phyloP scores from a whole-genome alignment of 2,888 invertebrate species.

The Mythimna loreyi region DNA sequence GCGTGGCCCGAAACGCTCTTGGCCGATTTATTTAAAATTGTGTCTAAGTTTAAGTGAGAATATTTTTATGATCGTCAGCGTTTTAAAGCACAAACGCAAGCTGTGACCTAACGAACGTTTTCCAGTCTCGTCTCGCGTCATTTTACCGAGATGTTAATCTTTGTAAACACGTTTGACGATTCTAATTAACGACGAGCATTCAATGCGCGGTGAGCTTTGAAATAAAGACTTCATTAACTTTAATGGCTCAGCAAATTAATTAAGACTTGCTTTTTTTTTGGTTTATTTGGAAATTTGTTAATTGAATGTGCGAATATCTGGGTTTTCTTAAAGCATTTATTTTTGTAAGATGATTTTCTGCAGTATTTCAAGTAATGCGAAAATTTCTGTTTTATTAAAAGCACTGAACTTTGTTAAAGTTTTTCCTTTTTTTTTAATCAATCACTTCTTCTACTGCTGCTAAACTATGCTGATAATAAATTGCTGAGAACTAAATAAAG shows the following conservation, averaged over 20 bases:
- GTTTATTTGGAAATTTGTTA: not conserved
- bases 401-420: not conserved
- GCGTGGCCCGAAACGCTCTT: too few relatives aligned
- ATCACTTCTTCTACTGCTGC: too few relatives aligned
- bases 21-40: too few relatives aligned
- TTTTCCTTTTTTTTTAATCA: too few relatives aligned
- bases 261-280: not conserved
- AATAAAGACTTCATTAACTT: slow-evolving; percentile 24
- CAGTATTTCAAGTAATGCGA: not conserved
- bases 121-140: not conserved
- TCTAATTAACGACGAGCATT: not conserved
- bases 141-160: slow-evolving; percentile 8
- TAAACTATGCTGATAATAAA: too few relatives aligned
- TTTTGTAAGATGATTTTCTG: not conserved
- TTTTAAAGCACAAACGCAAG: not conserved
- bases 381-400: not conserved
- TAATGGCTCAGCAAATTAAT: slow-evolving; percentile 30
- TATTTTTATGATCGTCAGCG: not conserved
- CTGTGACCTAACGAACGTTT: not conserved
- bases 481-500: too few relatives aligned
- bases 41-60: not conserved
- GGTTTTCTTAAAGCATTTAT: not conserved
- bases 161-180: slow-evolving; percentile 24
- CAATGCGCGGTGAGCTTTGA: slow-evolving; percentile 21
- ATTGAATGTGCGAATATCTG: not conserved